phyloP scores from a whole-genome alignment of 2,113 vertebrate species.

The Tautogolabrus adspersus region DNA sequence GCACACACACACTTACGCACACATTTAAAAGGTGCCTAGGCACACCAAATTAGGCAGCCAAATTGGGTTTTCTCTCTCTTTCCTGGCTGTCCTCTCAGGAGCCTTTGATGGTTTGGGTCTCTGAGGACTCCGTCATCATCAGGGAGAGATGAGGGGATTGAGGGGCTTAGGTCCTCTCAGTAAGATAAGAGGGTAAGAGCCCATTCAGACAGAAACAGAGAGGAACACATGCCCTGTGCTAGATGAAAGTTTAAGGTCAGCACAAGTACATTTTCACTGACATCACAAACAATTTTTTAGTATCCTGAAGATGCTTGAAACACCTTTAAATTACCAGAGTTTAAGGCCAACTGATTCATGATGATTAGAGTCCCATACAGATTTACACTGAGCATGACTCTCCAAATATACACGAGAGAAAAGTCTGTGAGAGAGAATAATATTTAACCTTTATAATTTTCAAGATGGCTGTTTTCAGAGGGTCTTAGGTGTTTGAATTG shows the following conservation, averaged over 20 bases:
- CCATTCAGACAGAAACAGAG: conserved; percentile 37
- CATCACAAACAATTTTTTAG: conserved; percentile 9
- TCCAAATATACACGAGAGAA: not conserved
- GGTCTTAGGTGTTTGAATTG: conserved; percentile 17
- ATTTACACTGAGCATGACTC: not conserved
- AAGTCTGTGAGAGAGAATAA: conserved; percentile 3
- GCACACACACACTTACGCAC: not conserved
- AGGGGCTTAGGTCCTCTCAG: conserved; percentile 44
- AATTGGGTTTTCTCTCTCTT: conserved; percentile 28
- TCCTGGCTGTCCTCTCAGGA: conserved; percentile 4
- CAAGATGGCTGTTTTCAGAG: not conserved
- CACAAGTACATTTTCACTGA: conserved; percentile 5
- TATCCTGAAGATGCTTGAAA: not conserved
- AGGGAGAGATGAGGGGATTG: conserved; percentile 57
- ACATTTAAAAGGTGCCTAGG: conserved; percentile 25
- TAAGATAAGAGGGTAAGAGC: conserved; percentile 44
- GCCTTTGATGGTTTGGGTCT: conserved; percentile 48
- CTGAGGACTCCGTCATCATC: conserved; percentile 51
- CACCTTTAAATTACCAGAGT: not conserved
- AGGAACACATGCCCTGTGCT: conserved; percentile 37
- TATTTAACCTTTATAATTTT: conserved; percentile 8
- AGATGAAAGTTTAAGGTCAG: conserved; percentile 61
- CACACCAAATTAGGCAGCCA: conserved; percentile 58
- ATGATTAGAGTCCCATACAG: not conserved
- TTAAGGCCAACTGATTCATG: not conserved